These are phyloP conservation scores for Punctoribates punctum DNA, from an alignment of 2,888 invertebrate species.

Conservation along the genomic window DNA sequence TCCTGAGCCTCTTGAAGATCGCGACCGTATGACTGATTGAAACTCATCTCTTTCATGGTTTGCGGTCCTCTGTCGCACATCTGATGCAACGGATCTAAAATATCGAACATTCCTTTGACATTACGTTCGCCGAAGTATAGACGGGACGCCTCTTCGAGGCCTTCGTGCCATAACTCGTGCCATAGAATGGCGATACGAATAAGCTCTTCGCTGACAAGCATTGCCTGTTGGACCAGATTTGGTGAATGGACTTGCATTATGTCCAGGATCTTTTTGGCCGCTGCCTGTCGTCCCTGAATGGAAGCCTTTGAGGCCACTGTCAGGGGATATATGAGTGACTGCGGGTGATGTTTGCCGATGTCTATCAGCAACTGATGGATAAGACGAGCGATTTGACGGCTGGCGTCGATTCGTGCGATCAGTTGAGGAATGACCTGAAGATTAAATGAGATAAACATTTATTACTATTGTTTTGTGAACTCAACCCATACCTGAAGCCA, in stretches of 20 bases:
- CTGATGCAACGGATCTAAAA: constrained; percentile 86
- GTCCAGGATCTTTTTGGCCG: constrained; percentile 89
- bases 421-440: constrained; percentile 87
- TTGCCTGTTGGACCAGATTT: constrained; percentile 86
- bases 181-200: constrained; percentile 97
- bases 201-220: constrained; percentile 92
- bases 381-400: constrained; percentile 78
- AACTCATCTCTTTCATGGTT: constrained; percentile 93
- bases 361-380: constrained; percentile 91
- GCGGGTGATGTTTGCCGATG: constrained; percentile 95
- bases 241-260: constrained; percentile 93
- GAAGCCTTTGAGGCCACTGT: constrained; percentile 96
- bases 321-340: constrained; percentile 93
- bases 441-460: constrained; percentile 37
- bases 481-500: constrained; percentile 75
- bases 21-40: constrained; percentile 90
- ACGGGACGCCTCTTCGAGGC: constrained; percentile 80
- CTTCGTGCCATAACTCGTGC: constrained; percentile 99
- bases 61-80: constrained; percentile 91
- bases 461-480: background rate
- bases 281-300: constrained; percentile 74
- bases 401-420: constrained; percentile 95
- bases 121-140: constrained; percentile 95
- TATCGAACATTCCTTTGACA: constrained; percentile 92
- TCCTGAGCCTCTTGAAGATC: constrained; percentile 91